Evolutionary conservation across 2,797 vertebrate species (phyloP).

Genomic region (Melanotaenia parkinsoni): DNA sequence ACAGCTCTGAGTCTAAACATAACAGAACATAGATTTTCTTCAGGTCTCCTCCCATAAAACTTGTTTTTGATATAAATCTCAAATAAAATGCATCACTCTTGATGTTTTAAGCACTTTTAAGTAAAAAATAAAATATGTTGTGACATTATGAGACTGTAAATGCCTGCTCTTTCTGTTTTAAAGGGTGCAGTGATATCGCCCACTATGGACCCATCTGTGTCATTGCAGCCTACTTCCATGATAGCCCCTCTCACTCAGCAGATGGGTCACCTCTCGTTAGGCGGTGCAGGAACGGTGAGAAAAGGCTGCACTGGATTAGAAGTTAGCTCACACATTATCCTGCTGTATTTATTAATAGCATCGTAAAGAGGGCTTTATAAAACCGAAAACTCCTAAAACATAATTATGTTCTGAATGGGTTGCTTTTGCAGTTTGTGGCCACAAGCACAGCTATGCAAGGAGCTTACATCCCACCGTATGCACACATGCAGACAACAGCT

Average conservation of each 20-base stretch:
- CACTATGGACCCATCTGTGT: conserved; percentile 97
- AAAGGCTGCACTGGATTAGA: conserved; percentile 7
- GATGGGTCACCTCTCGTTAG: conserved; percentile 96
- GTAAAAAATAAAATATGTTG: not conserved
- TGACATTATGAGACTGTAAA: not conserved
- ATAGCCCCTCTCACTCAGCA: conserved; percentile 95
- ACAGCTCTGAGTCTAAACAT: conserved; percentile 56
- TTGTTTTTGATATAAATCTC: not conserved
- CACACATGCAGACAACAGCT: conserved; percentile 90
- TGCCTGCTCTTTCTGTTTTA: conserved; percentile 48
- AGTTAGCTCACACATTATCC: not conserved
- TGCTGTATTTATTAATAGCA: conserved; percentile 1
- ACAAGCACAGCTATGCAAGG: conserved; percentile 95
- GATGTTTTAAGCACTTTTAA: not conserved
- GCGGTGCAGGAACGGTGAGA: conserved; percentile 93
- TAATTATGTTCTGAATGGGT: not conserved
- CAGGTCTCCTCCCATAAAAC: conserved; percentile 9
- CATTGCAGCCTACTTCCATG: conserved; percentile 95
- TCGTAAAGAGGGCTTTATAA: not conserved
- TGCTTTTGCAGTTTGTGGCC: conserved; percentile 89
- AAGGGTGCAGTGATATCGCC: conserved; percentile 97
- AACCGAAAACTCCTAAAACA: not conserved
- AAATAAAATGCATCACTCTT: not conserved
- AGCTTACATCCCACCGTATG: conserved; percentile 94
- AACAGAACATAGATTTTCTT: conserved; percentile 17